Percentiles rank a stretch among this genome's conserved stretches.
These are phyloP conservation scores for Setophaga coronata DNA, from an alignment of 2,113 vertebrate genomes.

Conservation along the genomic window DNA sequence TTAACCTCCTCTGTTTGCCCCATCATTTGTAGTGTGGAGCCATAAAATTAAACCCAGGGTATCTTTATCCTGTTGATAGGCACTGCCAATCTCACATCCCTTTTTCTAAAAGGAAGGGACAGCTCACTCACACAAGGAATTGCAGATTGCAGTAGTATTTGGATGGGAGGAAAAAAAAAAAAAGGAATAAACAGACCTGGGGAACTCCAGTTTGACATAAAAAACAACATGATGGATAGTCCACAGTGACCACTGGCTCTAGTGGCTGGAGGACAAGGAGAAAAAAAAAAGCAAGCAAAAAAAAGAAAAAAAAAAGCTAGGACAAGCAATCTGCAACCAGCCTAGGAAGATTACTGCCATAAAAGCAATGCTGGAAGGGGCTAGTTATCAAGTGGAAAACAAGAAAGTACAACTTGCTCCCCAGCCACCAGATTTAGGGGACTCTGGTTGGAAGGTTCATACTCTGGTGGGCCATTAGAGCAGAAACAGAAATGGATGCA, in stretches of 20 bases:
- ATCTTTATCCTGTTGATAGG: not conserved
- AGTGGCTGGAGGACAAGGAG: slow-evolving; percentile 41
- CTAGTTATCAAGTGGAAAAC: slow-evolving; percentile 75
- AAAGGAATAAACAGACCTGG: not conserved
- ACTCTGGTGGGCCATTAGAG: slow-evolving; percentile 68
- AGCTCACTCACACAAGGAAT: not conserved
- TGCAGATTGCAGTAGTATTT: not conserved
- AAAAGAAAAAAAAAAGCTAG: not conserved
- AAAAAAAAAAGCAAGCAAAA: not conserved
- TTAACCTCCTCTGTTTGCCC: not conserved
- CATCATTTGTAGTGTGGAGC: not conserved
- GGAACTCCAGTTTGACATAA: slow-evolving; percentile 32
- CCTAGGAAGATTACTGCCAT: slow-evolving; percentile 77
- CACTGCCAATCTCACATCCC: not conserved
- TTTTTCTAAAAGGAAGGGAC: not conserved
- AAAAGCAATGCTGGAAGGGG: slow-evolving; percentile 75
- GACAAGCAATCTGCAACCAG: slow-evolving; percentile 69
- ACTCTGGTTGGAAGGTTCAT: slow-evolving; percentile 71
- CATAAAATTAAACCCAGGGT: not conserved
- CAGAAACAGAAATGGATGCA: slow-evolving; percentile 74
- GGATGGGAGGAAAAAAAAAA: accelerated
- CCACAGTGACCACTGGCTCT: slow-evolving; percentile 34
- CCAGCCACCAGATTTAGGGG: slow-evolving; percentile 69
- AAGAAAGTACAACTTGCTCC: slow-evolving; percentile 70
- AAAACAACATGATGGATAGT: slow-evolving; percentile 59